Percentiles rank a stretch among this genome's conserved stretches.
phyloP scores from a whole-genome alignment of 2,797 vertebrate species.

The Steatocranus sp. region DNA sequence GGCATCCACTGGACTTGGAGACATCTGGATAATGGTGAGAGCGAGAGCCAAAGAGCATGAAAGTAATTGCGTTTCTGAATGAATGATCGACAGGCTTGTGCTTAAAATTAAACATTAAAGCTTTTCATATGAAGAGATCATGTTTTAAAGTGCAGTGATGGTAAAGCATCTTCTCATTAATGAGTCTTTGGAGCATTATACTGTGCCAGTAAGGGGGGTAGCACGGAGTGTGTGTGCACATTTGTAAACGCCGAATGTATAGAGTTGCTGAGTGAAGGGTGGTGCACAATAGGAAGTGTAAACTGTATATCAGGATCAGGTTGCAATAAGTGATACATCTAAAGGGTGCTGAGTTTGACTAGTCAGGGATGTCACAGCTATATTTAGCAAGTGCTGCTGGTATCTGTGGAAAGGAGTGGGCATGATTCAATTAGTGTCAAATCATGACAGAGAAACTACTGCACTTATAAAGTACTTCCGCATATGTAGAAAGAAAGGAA shows the following conservation, averaged over 20 bases:
- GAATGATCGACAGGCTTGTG: background rate
- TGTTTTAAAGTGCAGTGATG: background rate
- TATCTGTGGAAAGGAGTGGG: background rate
- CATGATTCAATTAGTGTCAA: background rate
- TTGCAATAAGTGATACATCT: constrained; percentile 54
- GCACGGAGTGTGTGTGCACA: background rate
- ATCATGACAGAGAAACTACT: background rate
- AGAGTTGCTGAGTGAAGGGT: constrained; percentile 50
- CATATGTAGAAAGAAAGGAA: background rate
- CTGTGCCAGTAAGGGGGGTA: constrained; percentile 15
- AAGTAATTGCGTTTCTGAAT: background rate
- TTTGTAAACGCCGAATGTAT: constrained; percentile 25
- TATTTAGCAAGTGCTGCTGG: constrained; percentile 42
- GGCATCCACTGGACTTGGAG: background rate
- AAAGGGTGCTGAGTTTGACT: constrained; percentile 33
- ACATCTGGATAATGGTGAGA: background rate
- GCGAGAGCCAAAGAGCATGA: background rate
- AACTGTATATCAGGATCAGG: constrained; percentile 50
- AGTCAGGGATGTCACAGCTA: constrained; percentile 36
- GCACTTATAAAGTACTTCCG: too few relatives aligned
- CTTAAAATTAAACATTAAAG: background rate
- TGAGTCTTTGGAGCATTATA: background rate
- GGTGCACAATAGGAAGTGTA: constrained; percentile 40
- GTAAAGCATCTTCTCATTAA: constrained; percentile 5
- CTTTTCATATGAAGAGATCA: background rate